Base-by-base conservation (phyloP, 2,888 invertebrate genomes). In the Eristalinus aeneus region DNA sequence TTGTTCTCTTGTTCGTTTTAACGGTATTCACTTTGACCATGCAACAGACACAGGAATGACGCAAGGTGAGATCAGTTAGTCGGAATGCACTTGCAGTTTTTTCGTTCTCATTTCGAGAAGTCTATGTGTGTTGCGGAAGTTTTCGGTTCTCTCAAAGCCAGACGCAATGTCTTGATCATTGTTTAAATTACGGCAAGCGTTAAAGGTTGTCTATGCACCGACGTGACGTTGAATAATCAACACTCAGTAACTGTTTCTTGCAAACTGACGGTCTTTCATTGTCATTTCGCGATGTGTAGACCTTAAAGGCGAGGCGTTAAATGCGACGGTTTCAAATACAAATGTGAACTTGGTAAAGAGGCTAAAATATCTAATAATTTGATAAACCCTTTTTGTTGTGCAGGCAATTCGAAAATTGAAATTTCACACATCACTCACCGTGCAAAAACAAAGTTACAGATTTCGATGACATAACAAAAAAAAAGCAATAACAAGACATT, bases 21-120 rank as follows among this genome's bases (percentile, higher is more conserved):
- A 75, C 75, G 75, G 75, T 31, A 67, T 46, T 75, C 58, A 32
- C 22, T 32, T 46, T 75, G 67, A 58, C 64, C 65, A 58, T 65
- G 65, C 58, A 74, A 65, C 20, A 39, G 9, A 31, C 32, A 67
- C n/a, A 23, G 20, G 58, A 36, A 58, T 58, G 58, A 65, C 58
- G 65, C 32, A 75, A 75, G 1, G 39, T 39, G 12, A 46, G 10
- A 22, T 8, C 27, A 11, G 39, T 58, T 39, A 74, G 23, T 58
- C 54, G 54, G n/a, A n/a, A 23, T 20, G 10, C 9, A 58, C 56
- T 74, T 65, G 32, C 39, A 74, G 56, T 27, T 58, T 54, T 27
- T 27, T 27, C 5, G 39, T 8, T 39, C n/a, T 39, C 39, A 39
- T 12, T 12, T 39, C 4, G 39, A 3, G n/a, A 39, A 39, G 39